Base-by-base conservation (phyloP, 2,888 invertebrate genomes). In the Artemia sinica region DNA sequence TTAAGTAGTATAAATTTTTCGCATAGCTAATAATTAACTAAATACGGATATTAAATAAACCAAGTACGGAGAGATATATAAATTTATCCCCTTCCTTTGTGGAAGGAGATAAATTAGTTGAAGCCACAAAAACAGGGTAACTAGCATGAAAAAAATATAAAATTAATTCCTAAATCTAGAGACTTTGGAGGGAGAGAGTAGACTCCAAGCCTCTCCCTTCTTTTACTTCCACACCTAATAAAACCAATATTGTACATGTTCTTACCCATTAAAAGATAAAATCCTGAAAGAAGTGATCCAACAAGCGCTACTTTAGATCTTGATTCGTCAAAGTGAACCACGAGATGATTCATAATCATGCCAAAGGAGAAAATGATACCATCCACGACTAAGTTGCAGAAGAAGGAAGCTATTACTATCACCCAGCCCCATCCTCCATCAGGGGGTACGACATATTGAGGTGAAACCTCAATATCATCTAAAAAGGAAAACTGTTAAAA, bases 381-480 rank as follows among this genome's bases (percentile, higher is more conserved):
- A 76, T 97, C 97, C 18, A 96, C 91, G 66, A 96, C 81, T 66
- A 94, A 81, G 78, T 95, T 95, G 80, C 90, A 91, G 80, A 91
- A 82, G 80, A 97, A 94, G 2, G 95, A 93, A 0, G 91, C 91
- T 0, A 84, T 81, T 8, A 94, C 89, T 69, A 96, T 85, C 66
- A 93, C 83, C 94, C 94, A 95, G 49, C 92, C 94, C 86, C 90
- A 96, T 12, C 95, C 95, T n/a, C 95, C 94, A 76, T 94, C 94
- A 0, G 93, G 93, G 1, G 93, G 89, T 66, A 88, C 73, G 49
- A 75, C 71, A 58, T 74, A 74, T 68, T 74, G 72, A 63, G 72
- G 71, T 14, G 69, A 14, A 28, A 73, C 71, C 65, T 73, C 73
- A 41, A 72, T 70, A 12, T 74, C 72, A 67, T 74, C 72, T 63